Base-by-base conservation (phyloP, 1,140 invertebrate species). In the Pomacea maculata region DNA sequence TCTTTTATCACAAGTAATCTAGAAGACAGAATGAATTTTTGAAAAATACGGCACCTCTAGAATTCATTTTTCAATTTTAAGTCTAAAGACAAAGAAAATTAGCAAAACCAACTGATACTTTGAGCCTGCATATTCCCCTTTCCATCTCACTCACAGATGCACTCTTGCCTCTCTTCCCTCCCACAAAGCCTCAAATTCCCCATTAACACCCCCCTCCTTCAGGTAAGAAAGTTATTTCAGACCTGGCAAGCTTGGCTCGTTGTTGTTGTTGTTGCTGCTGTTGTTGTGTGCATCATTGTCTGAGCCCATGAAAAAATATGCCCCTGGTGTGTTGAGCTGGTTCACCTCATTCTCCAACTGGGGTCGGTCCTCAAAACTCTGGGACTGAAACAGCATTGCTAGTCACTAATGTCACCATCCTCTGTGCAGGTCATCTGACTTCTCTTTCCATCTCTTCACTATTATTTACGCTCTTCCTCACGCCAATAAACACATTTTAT, bases 281-380 rank as follows among this genome's bases (percentile, higher is more conserved):
- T 45, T 45, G 34, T 45, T 45, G 15, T 78, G 63, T 68, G 70
- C 34, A 25, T 70, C 54, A 63, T 77, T 65, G 68, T 75, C 80
- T 15, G 73, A 71, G 45, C 78, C 83, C n/a, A 80, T 83, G 76
- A 87, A 87, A 81, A 87, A 87, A 63, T 87, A 87, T 1, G 84
- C 85, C 68, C 86, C 86, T 17, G 86, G 86, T 19, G 80, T 82
- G 64, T 78, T 84, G 15, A 78, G 83, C 45, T 82, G 82, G 3
- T 65, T 67, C 68, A 45, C 5, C 64, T 78, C 75, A 19, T 75
- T 81, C 21, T 79, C 81, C n/a, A 70, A 64, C 68, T 77, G 68
- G 19, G 77, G 77, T n/a, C 80, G 74, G 11, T 80, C 81, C 29
- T 82, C 81, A 80, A 82, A 82, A 80, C 81, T 82, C 55, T 79